phyloP scores from a whole-genome alignment of 2,888 invertebrate species.

The Buathra laborator region DNA sequence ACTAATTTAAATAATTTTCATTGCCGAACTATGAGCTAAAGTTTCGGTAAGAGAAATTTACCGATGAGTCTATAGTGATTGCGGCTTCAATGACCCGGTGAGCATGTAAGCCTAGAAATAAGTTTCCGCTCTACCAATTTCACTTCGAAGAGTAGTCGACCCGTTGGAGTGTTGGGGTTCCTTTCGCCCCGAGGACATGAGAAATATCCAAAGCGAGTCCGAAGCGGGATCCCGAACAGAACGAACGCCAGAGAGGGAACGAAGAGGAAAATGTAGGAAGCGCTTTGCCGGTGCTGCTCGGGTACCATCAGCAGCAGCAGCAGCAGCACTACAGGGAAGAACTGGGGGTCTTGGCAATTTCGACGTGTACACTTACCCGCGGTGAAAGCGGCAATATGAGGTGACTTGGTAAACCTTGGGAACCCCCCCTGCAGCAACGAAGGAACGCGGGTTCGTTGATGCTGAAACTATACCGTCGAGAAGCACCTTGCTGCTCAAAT shows the following conservation, averaged over 20 bases:
- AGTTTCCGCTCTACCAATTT: conserved; percentile 1
- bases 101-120: conserved; percentile 20
- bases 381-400: conserved; percentile 66
- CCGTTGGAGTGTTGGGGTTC: conserved; percentile 17
- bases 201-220: conserved; percentile 56
- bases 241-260: conserved; percentile 46
- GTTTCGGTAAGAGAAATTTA: neutral
- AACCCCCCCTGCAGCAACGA: conserved; percentile 13
- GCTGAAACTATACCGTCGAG: conserved; percentile 45
- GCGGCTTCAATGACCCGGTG: conserved; percentile 28
- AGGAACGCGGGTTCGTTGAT: conserved; percentile 24
- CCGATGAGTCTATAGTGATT: conserved; percentile 34
- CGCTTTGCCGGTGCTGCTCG: conserved; percentile 43
- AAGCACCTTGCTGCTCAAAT: conserved; percentile 26
- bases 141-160: conserved; percentile 44
- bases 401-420: conserved; percentile 66
- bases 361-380: conserved; percentile 66
- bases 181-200: conserved; percentile 62
- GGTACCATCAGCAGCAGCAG: conserved; percentile 29
- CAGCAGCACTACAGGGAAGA: conserved; percentile 31
- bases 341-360: conserved; percentile 62
- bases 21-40: neutral
- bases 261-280: conserved; percentile 52
- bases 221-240: conserved; percentile 40
- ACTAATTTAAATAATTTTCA: neutral